These are phyloP conservation scores for Dicentrarchus labrax DNA, from an alignment of 2,113 vertebrate genomes.

Conservation along the genomic window DNA sequence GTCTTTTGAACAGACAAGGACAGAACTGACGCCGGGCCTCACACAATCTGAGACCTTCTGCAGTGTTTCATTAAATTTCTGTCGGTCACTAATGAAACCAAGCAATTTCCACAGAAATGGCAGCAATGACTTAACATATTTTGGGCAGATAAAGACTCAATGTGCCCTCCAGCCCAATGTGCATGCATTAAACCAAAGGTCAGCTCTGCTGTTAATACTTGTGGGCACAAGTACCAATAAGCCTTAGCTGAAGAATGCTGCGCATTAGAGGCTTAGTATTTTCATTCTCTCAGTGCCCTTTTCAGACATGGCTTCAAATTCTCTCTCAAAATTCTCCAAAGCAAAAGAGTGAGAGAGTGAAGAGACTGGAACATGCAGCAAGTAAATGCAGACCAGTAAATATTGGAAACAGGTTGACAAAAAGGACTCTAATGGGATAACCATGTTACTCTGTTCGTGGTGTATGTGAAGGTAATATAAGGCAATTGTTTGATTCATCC, in stretches of 20 bases:
- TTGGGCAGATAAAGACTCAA: slow-evolving; percentile 17
- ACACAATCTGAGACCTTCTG: neutral
- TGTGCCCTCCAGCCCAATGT: slow-evolving; percentile 1
- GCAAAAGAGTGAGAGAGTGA: neutral
- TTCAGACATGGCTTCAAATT: neutral
- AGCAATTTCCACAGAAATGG: slow-evolving; percentile 26
- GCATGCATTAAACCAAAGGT: slow-evolving; percentile 56
- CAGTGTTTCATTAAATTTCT: slow-evolving; percentile 21
- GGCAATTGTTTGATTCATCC: neutral
- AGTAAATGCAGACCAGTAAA: neutral
- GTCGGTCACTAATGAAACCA: neutral
- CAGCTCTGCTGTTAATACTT: slow-evolving; percentile 38
- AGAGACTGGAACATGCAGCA: neutral
- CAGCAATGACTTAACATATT: slow-evolving; percentile 26
- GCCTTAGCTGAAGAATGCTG: slow-evolving; percentile 9
- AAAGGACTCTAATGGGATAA: neutral
- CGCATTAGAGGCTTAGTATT: slow-evolving; percentile 23
- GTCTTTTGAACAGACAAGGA: neutral
- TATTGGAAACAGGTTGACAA: slow-evolving; percentile 7
- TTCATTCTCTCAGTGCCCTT: slow-evolving; percentile 31
- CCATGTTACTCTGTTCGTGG: neutral
- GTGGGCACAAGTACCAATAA: slow-evolving; percentile 20
- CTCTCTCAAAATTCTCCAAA: slow-evolving; percentile 5
- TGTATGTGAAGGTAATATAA: neutral
- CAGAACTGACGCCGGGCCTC: neutral